Percentiles rank a stretch among this genome's conserved stretches.
phyloP scores from a whole-genome alignment of 2,888 invertebrate species.

The Allolobophora icterica region DNA sequence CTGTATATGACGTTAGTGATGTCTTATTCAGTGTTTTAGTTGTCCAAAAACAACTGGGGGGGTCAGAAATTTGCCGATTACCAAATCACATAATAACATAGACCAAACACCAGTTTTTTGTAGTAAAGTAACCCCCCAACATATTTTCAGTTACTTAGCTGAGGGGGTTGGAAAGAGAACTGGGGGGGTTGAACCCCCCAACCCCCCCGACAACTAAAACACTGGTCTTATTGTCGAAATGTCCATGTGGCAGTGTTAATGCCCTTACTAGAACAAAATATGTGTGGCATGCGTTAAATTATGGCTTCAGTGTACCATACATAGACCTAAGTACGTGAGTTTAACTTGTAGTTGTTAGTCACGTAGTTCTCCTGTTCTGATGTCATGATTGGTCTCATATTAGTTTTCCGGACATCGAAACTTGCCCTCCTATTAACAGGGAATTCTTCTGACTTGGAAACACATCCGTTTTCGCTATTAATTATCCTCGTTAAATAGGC shows the following conservation, averaged over 20 bases:
- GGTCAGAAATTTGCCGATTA: no score
- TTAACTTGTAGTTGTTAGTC: background rate
- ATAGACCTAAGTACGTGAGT: background rate
- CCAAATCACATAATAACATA: no score
- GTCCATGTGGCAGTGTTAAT: background rate
- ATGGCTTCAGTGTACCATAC: background rate
- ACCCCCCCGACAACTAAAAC: no score
- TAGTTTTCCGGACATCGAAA: background rate
- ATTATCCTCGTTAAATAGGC: background rate
- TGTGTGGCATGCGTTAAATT: background rate
- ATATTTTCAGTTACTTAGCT: no score
- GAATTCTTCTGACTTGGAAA: background rate
- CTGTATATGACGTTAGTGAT: background rate
- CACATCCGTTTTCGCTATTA: background rate
- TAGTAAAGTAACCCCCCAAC: no score
- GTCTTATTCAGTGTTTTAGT: no score
- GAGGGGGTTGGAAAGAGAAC: no score
- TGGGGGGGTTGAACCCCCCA: no score
- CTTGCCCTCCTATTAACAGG: background rate
- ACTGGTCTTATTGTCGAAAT: background rate
- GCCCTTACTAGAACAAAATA: no score
- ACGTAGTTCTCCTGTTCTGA: background rate
- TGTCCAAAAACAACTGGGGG: no score
- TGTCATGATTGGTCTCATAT: background rate
- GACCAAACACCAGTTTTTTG: no score